Evolutionary conservation across 1,140 invertebrate species (phyloP).

Genomic region (Drosophila melanica): DNA sequence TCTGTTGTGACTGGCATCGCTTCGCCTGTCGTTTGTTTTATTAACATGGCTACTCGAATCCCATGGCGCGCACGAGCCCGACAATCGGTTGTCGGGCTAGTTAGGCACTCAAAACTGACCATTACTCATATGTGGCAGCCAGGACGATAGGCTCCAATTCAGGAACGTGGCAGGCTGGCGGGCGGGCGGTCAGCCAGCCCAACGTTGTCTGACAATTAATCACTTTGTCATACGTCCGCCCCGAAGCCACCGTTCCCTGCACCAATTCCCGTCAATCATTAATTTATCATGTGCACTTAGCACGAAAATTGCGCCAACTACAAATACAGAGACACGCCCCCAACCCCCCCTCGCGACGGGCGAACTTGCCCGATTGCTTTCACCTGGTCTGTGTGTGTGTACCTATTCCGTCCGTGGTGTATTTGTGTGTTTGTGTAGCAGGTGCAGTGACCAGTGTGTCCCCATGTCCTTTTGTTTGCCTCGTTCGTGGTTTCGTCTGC

Average conservation of each 20-base stretch:
- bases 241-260: constrained; percentile 13
- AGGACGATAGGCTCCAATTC: constrained; percentile 39
- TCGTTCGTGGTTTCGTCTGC: constrained; percentile 26
- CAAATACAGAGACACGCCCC: constrained; percentile 19
- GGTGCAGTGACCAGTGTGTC: constrained; percentile 46
- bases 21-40: constrained; percentile 36
- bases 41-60: constrained; percentile 26
- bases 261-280: constrained; percentile 55
- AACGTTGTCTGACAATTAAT: constrained; percentile 61
- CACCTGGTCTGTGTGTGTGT: background rate
- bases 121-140: constrained; percentile 36
- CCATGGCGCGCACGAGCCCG: background rate
- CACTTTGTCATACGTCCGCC: constrained; percentile 61
- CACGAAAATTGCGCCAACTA: constrained; percentile 68
- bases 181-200: background rate
- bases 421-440: constrained; percentile 36
- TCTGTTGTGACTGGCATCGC: constrained; percentile 22
- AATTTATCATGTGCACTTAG: constrained; percentile 77
- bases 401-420: background rate
- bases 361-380: background rate
- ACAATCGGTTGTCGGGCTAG: constrained; percentile 18
- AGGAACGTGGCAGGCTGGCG: constrained; percentile 34
- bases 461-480: constrained; percentile 27
- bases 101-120: constrained; percentile 44
- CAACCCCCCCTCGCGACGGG: background rate